Conservation (phyloP, 2,113 vertebrate species). For the Epinephelus moara region DNA sequence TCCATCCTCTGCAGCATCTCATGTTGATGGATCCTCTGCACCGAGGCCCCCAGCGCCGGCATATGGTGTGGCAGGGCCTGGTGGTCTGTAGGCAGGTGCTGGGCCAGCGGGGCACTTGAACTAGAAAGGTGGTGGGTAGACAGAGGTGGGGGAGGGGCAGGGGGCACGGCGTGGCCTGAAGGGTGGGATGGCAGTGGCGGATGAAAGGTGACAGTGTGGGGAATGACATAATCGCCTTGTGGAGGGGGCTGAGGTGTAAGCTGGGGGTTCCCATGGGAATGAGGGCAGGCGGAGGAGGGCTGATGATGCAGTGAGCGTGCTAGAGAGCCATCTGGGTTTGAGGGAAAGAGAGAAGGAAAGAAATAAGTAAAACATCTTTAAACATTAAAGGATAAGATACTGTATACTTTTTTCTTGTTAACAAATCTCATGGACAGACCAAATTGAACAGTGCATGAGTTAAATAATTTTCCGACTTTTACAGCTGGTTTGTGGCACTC, state of each 20-base stretch:
- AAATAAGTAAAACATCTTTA: not conserved
- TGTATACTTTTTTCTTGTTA: not conserved
- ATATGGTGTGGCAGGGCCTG: conserved; percentile 94
- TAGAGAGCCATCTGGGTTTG: conserved; percentile 89
- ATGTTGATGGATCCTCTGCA: conserved; percentile 95
- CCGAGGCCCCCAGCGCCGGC: conserved; percentile 89
- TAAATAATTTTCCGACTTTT: not conserved
- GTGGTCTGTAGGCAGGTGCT: conserved; percentile 92
- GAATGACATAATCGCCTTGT: conserved; percentile 95
- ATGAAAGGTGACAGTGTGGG: conserved; percentile 95
- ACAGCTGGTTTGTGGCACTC: not conserved
- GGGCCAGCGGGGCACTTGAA: conserved; percentile 89
- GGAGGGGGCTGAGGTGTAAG: conserved; percentile 91
- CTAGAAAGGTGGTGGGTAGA: conserved; percentile 90
- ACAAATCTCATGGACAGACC: not conserved
- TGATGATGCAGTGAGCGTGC: conserved; percentile 96
- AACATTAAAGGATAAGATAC: not conserved
- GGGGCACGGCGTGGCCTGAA: conserved; percentile 89
- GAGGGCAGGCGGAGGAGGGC: conserved; percentile 92
- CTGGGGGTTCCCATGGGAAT: conserved; percentile 94
- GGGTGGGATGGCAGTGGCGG: conserved; percentile 91
- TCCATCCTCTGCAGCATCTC: conserved; percentile 98
- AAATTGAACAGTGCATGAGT: not conserved
- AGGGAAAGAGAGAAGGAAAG: conserved; percentile 1
- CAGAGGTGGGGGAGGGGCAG: conserved; percentile 89